Evolutionary conservation across 2,888 invertebrate genomes (phyloP), one percentile per base, ranked within the genome.

Genomic region (Kryphioiulus occultus): DNA sequence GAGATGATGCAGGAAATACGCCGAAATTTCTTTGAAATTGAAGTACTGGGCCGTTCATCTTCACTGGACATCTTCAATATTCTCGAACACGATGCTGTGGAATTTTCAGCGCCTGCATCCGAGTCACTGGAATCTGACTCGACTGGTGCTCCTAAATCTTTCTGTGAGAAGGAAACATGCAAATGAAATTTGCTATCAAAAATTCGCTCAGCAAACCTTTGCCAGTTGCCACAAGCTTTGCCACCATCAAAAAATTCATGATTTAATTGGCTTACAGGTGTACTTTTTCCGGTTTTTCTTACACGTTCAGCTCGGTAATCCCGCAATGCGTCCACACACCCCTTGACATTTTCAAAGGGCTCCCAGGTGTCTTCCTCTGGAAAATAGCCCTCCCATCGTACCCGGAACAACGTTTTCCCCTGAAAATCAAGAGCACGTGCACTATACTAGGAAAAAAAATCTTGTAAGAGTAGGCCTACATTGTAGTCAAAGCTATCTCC

Each of bases 291-390:
- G 17, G 15, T 85, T 85, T 42, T 85, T 39, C 22, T 85, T 19
- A 42, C 0, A 7, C 42, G 10, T 9, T 3, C 19, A 59, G 19
- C 19, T n/a, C 59, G 59, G 59, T 42, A 85, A 22, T 42, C 47
- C n/a, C 44, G 12, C 44, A 85, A 19, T 17, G n/a, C 83, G 2
- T 83, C 35, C 39, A 4, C 17, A n/a, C 83, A 83, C 26, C 17
- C 12, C 19, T 35, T 5, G 3, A 85, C 0, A 47, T 85, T 42
- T 42, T 7, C 85, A 22, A 12, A 42, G 9, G 85, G 85, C 22
- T 85, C 85, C 44, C 35, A 44, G 26, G 85, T 85, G 85, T 85
- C 85, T 19, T 85, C 44, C 9, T 85, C 39, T 44, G 85, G 19
- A 30, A 19, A 7, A 85, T 30, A 85, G 26, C 44, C 44, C 22